Conservation (phyloP, 1,140 invertebrate species). For the Eufriesea mexicana region DNA sequence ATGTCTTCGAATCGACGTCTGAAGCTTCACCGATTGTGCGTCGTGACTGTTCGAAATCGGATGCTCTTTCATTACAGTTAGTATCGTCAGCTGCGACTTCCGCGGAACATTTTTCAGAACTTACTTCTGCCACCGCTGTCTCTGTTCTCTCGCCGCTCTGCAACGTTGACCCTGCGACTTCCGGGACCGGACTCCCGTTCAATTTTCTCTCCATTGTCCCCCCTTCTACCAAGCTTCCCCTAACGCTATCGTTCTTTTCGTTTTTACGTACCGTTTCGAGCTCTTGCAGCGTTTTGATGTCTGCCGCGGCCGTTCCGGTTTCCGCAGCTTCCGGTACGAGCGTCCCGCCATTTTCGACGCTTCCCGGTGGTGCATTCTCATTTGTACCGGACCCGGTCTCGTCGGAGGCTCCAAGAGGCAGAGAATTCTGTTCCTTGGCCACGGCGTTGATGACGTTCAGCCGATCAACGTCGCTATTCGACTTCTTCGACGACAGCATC, state of each 20-base stretch:
- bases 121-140: not conserved
- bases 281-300: constrained; percentile 42
- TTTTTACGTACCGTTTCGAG: constrained; percentile 60
- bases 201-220: constrained; percentile 8
- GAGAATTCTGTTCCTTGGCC: too few relatives aligned
- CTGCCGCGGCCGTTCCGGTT: constrained; percentile 34
- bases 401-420: not conserved
- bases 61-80: not conserved
- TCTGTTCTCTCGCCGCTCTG: not conserved
- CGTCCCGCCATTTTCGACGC: not conserved
- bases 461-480: constrained; percentile 9
- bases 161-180: not conserved
- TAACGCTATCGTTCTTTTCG: constrained; percentile 1
- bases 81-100: not conserved
- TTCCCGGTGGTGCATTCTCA: not conserved
- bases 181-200: not conserved
- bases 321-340: not conserved
- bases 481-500: constrained; percentile 69
- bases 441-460: constrained; percentile 4
- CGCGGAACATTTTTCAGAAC: constrained; percentile 16
- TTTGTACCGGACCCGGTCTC: not conserved
- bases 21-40: not conserved
- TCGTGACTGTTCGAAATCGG: not conserved
- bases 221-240: constrained; percentile 22
- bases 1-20: not conserved